These are phyloP conservation scores for Indicator indicator DNA, from an alignment of 2,113 vertebrate species.

Conservation along the genomic window DNA sequence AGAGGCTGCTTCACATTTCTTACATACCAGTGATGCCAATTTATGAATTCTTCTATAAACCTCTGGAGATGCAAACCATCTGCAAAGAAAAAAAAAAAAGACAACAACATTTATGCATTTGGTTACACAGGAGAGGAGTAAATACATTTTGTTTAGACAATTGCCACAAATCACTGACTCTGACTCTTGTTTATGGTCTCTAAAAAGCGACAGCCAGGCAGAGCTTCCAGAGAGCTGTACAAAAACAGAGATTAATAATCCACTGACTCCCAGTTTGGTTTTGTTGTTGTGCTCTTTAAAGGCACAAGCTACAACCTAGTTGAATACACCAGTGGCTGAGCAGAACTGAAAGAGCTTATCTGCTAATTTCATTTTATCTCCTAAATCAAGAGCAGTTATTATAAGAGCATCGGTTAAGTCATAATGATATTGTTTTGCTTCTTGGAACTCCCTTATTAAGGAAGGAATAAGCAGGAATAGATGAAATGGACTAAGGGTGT, in stretches of 20 bases:
- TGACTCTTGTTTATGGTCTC: background rate
- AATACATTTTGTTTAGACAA: constrained; percentile 57
- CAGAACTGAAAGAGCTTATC: constrained; percentile 54
- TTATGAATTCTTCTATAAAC: constrained; percentile 70
- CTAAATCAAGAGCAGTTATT: constrained; percentile 49
- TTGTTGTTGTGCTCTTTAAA: constrained; percentile 31
- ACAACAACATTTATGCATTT: constrained; percentile 52
- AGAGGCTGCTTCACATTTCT: constrained; percentile 26
- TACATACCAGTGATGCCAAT: constrained; percentile 59
- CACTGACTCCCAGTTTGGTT: constrained; percentile 21
- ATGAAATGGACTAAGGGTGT: background rate
- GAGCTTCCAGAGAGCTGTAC: constrained; percentile 39
- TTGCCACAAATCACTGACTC: constrained; percentile 55
- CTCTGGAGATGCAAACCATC: constrained; percentile 55
- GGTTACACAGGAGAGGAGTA: constrained; percentile 41
- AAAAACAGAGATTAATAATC: constrained; percentile 50
- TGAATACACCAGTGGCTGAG: background rate
- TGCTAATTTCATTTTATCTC: constrained; percentile 56
- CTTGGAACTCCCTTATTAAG: constrained; percentile 16
- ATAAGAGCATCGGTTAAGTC: constrained; percentile 29
- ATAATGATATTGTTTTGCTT: constrained; percentile 46
- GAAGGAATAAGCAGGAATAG: constrained; percentile 20
- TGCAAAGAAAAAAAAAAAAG: constrained; percentile 58
- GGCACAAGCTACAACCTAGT: background rate
- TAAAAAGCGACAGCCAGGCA: constrained; percentile 12